Conservation (phyloP, 2,113 vertebrate genomes). For the Apteryx mantelli region DNA sequence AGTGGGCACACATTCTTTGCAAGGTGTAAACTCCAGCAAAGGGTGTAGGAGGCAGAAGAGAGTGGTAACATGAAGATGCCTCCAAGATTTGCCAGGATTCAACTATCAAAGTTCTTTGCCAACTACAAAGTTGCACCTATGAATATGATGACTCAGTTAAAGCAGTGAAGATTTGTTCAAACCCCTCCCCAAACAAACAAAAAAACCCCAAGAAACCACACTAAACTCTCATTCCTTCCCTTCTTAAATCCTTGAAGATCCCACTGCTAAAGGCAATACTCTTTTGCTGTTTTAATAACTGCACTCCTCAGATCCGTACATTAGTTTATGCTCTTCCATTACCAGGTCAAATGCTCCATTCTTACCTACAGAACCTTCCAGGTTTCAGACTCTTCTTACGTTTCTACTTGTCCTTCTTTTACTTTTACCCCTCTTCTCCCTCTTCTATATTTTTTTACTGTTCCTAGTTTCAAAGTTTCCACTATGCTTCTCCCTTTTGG, state of each 20-base stretch:
- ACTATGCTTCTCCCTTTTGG: not conserved
- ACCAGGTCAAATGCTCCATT: not conserved
- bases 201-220: not conserved
- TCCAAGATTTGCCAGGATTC: not conserved
- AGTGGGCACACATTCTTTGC: not conserved
- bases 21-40: not conserved
- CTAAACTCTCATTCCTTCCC: not conserved
- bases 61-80: not conserved
- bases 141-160: not conserved
- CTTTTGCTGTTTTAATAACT: not conserved
- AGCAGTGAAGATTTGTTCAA: not conserved
- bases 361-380: not conserved
- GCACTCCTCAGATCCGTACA: not conserved
- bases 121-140: not conserved
- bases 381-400: not conserved
- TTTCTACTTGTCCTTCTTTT: not conserved
- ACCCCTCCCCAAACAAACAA: not conserved
- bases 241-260: not conserved
- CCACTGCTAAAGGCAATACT: not conserved
- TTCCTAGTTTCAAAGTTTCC: not conserved
- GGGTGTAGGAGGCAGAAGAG: not conserved
- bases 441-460: not conserved
- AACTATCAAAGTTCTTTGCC: not conserved
- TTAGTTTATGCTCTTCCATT: not conserved
- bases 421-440: not conserved